Percentiles rank a stretch among this genome's conserved stretches.
Evolutionary conservation across 2,888 invertebrate genomes (phyloP).

Genomic region (Catocala nupta): DNA sequence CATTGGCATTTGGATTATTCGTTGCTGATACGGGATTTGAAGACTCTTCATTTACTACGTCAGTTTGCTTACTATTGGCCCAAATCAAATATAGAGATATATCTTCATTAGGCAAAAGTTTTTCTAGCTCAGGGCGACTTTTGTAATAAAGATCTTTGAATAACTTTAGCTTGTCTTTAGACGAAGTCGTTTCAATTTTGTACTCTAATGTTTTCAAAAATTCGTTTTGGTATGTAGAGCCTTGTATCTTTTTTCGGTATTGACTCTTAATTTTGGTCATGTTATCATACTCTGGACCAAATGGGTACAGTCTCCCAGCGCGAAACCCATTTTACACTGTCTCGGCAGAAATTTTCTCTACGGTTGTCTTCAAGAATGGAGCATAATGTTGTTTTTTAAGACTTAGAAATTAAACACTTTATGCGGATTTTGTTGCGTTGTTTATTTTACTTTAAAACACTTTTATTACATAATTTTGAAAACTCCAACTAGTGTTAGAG

Average conservation of each 20-base stretch:
- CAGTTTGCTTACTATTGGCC: slow-evolving; percentile 12
- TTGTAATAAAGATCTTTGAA: slow-evolving; percentile 16
- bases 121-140: background rate
- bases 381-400: too few relatives aligned
- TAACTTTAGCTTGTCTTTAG: background rate
- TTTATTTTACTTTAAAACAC: too few relatives aligned
- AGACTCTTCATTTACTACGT: slow-evolving; percentile 4
- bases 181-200: slow-evolving; percentile 2
- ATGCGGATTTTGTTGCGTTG: too few relatives aligned
- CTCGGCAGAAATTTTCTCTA: background rate
- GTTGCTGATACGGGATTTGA: background rate
- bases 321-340: background rate
- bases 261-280: slow-evolving; percentile 8
- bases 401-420: slow-evolving; percentile 9
- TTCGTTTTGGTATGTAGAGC: slow-evolving; percentile 4
- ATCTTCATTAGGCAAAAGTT: slow-evolving; percentile 14
- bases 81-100: slow-evolving; percentile 17
- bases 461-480: too few relatives aligned
- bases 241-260: slow-evolving; percentile 8
- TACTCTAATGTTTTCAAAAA: slow-evolving; percentile 11
- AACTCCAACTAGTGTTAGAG: too few relatives aligned
- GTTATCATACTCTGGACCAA: slow-evolving; percentile 7
- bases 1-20: background rate
- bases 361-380: too few relatives aligned
- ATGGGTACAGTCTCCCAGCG: slow-evolving; percentile 1